Conservation (phyloP, 2,113 vertebrate genomes). For the western clawed frog (Xenopus tropicalis) region DNA sequence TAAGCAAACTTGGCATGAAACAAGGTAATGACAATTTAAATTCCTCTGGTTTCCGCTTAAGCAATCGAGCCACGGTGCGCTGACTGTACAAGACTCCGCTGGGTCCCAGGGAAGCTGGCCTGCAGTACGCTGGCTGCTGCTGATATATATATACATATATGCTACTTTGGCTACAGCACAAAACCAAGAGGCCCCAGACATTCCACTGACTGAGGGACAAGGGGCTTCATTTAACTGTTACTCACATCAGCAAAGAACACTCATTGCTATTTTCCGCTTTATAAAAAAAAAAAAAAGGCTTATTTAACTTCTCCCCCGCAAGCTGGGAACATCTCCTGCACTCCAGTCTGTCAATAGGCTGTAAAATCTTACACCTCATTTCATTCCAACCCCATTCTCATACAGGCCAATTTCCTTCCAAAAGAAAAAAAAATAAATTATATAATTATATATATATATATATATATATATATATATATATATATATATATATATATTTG, state of each 20-base stretch:
- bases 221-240: constrained; percentile 21
- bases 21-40: constrained; percentile 30
- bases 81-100: neutral
- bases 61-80: neutral
- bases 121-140: neutral
- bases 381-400: too few relatives aligned
- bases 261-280: neutral
- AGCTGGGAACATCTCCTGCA: constrained; percentile 8
- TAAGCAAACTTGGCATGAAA: constrained; percentile 9
- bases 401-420: too few relatives aligned
- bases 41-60: constrained; percentile 26
- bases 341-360: constrained; percentile 1
- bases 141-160: neutral
- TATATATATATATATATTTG: too few relatives aligned
- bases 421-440: too few relatives aligned
- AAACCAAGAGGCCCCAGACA: constrained; percentile 55
- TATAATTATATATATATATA: too few relatives aligned
- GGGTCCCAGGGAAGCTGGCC: neutral
- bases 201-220: constrained; percentile 47
- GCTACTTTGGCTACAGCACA: constrained; percentile 2
- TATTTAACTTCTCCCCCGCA: constrained; percentile 24
- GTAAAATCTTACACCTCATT: too few relatives aligned
- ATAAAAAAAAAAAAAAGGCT: constrained; percentile 9
- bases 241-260: neutral
- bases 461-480: too few relatives aligned